Conservation (phyloP, 92 coral and sea anemone species). For the Epizoanthus ramosus region DNA sequence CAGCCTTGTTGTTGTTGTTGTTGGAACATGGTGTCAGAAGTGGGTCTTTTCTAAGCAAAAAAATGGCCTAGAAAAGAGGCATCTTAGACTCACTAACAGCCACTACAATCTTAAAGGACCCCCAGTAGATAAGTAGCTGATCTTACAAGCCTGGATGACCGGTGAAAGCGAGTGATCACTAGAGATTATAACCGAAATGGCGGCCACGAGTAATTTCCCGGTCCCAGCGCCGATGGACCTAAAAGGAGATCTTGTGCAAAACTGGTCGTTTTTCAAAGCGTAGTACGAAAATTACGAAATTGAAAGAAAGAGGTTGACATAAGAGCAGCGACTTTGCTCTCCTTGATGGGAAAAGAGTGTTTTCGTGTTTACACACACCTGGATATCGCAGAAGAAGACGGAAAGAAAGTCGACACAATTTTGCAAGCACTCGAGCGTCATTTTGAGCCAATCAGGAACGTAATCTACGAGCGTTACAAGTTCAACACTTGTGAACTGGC, state of each 20-base stretch:
- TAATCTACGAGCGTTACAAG: slow-evolving; percentile 36
- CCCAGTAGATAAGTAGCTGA: not conserved
- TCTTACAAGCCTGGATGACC: not conserved
- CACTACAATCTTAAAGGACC: not conserved
- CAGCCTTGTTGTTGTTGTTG: too few species aligned
- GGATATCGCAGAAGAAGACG: slow-evolving; percentile 28
- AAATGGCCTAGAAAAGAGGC: slow-evolving; percentile 6
- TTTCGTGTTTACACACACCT: slow-evolving; percentile 29
- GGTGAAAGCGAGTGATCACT: not conserved
- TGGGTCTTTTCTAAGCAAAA: slow-evolving; percentile 1
- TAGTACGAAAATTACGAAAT: slow-evolving; percentile 43
- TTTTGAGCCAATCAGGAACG: slow-evolving; percentile 32
- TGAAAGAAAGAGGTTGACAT: slow-evolving; percentile 24
- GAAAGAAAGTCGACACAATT: slow-evolving; percentile 15
- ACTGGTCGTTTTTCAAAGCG: slow-evolving; percentile 40
- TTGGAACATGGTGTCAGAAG: slow-evolving; percentile 9
- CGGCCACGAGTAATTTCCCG: slow-evolving; percentile 30
- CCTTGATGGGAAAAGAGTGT: slow-evolving; percentile 49
- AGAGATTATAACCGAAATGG: slow-evolving; percentile 9
- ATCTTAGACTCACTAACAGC: not conserved
- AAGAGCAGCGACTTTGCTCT: slow-evolving; percentile 30
- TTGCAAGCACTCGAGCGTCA: slow-evolving; percentile 29
- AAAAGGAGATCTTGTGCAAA: slow-evolving; percentile 40
- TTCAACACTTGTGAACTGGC: slow-evolving; percentile 28
- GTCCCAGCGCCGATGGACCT: slow-evolving; percentile 41